Evolutionary conservation across 2,888 invertebrate species (phyloP), one percentile per base, ranked within the genome.

Genomic region (Clanis bilineata): DNA sequence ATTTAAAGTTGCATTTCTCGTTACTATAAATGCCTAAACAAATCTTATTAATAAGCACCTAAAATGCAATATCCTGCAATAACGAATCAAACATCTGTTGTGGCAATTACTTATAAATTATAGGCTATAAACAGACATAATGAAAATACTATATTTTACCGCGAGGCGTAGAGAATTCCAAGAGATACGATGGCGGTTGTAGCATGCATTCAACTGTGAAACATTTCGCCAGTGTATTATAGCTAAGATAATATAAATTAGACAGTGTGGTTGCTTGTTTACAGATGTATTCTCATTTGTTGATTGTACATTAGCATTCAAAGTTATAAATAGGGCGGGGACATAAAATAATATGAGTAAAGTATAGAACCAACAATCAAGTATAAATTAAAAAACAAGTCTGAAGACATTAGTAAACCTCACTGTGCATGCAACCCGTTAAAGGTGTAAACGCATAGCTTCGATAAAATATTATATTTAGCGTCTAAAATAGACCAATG

Each of bases 51-150:
- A 22, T 54, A 36, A 15, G 23, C 21, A 1, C 6, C 21, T 55
- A 55, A 23, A 12, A 22, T 12, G 12, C n/a, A 36, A 36, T 55
- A 44, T 22, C 22, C 15, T 22, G 3, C 36, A 44, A 44, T 44
- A 45, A 21, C 9, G 32, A 54, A 57, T 57, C 22, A 28, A 57
- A 32, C 57, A 44, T 15, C 57, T 57, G 57, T 12, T 44, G 44
- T 32, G 44, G 57, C 32, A 28, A 44, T 57, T 44, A 57, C 25
- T 28, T 15, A 41, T 56, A 23, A 56, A 41, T 38, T 38, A 56
- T 18, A 21, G 28, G 1, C 28, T 21, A 28, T 41, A 56, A 41
- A 56, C n/a, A 22, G 15, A 9, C 25, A 9, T 41, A 56, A 56
- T 56, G 56, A 56, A 39, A 56, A 56, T 39, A n/a, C 22, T 21